A percentile compares a stretch with the other conserved stretches of the same genome.
Evolutionary conservation across 1,140 invertebrate genomes (phyloP).

Genomic region (Adelges cooleyi): DNA sequence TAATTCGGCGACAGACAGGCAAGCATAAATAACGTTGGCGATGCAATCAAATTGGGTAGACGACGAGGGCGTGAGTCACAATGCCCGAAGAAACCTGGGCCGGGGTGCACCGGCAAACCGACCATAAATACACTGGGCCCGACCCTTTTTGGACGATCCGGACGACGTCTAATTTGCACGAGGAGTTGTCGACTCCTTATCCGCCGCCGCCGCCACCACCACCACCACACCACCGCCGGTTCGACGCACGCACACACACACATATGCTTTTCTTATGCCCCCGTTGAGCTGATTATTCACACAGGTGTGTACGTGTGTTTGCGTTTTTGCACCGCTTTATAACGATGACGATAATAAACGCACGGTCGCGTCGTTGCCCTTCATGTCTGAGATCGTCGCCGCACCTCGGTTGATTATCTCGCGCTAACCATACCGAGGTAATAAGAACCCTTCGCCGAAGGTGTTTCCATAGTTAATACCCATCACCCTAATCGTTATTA

Average conservation of each 20-base stretch:
- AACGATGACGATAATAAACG: too few species aligned
- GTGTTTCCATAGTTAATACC: too few species aligned
- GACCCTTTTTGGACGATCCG: neutral
- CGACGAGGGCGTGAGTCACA: conserved; percentile 23
- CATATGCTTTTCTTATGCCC: neutral
- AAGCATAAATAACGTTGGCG: conserved; percentile 1
- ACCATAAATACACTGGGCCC: conserved; percentile 13
- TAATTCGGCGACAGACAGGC: conserved; percentile 2
- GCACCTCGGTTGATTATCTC: too few species aligned
- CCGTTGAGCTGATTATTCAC: too few species aligned
- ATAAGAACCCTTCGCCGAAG: too few species aligned
- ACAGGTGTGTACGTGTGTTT: too few species aligned
- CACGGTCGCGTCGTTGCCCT: too few species aligned
- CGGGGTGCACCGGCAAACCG: neutral
- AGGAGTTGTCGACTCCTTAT: neutral
- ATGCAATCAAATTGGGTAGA: conserved; percentile 8
- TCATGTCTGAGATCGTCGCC: too few species aligned
- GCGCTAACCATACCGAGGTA: too few species aligned
- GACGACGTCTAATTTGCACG: conserved; percentile 20
- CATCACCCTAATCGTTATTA: too few species aligned
- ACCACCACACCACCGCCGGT: neutral
- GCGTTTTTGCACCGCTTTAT: too few species aligned
- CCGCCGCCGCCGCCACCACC: too few species aligned
- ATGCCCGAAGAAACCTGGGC: neutral
- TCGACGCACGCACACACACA: neutral